Percentiles rank a stretch among this genome's conserved stretches.
phyloP scores from a whole-genome alignment of 2,113 vertebrate species.

The Callionymus lyra region DNA sequence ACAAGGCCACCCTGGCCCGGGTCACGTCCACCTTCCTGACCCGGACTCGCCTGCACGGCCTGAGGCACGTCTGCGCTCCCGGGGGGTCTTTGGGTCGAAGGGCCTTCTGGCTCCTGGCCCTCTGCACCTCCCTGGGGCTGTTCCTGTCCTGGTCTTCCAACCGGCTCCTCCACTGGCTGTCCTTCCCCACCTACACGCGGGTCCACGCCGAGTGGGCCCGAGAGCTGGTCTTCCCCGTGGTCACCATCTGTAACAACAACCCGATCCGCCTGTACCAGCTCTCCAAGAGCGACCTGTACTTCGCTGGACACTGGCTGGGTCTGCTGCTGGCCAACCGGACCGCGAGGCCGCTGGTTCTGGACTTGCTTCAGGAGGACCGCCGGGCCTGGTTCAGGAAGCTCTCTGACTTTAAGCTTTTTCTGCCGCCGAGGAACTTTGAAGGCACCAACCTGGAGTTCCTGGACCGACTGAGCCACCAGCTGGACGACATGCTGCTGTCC shows the following conservation, averaged over 20 bases:
- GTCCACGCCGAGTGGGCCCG: slow-evolving; percentile 90
- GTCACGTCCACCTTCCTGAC: slow-evolving; percentile 60
- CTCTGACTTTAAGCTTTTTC: slow-evolving; percentile 90
- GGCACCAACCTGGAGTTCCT: slow-evolving; percentile 94
- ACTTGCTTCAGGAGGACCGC: slow-evolving; percentile 84
- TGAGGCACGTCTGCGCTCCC: slow-evolving; percentile 77
- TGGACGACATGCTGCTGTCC: slow-evolving; percentile 95
- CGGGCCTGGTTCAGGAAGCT: slow-evolving; percentile 89
- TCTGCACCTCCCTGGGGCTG: slow-evolving; percentile 84
- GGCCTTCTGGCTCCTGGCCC: slow-evolving; percentile 84
- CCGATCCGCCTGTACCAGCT: slow-evolving; percentile 88
- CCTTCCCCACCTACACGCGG: slow-evolving; percentile 88
- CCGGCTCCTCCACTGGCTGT: slow-evolving; percentile 87
- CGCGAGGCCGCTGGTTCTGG: slow-evolving; percentile 79
- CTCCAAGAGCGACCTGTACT: slow-evolving; percentile 94
- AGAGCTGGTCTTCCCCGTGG: slow-evolving; percentile 85
- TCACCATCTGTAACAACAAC: slow-evolving; percentile 98
- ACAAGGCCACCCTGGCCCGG: slow-evolving; percentile 27
- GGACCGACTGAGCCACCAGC: slow-evolving; percentile 91
- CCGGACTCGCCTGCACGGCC: slow-evolving; percentile 80
- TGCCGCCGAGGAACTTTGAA: slow-evolving; percentile 90
- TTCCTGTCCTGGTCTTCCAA: slow-evolving; percentile 93
- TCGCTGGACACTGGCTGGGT: slow-evolving; percentile 92
- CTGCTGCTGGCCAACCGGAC: slow-evolving; percentile 87
- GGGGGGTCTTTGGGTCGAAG: slow-evolving; percentile 72